Evolutionary conservation across 2,888 invertebrate species (phyloP), one percentile per base, ranked within the genome.

Genomic region (Andrena bucephala): DNA sequence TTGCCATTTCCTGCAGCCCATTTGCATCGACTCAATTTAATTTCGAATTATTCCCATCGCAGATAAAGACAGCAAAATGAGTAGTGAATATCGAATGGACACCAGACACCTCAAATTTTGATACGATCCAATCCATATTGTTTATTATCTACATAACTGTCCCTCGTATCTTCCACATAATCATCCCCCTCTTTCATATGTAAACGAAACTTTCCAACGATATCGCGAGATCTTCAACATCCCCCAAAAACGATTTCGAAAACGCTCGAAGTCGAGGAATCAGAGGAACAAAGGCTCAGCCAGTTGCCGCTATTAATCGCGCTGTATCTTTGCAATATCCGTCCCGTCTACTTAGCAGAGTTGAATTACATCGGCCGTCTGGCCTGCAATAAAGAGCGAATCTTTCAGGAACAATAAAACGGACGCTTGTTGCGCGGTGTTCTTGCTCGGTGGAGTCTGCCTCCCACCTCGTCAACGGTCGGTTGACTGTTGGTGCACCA

Each of bases 381-480:
- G 36, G 27, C 33, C 42, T 31, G 50, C 77, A 65, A 69, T 67
- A 77, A 83, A 81, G 29, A 54, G 71, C 36, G 71, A 81, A 77
- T 77, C 83, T 80, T 76, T 59, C 74, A 78, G 67, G 75, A 73
- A 84, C 76, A 86, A 84, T 86, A 83, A 83, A 81, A 85, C 81
- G 82, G 87, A 87, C 84, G 89, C 85, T 86, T 89, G 89, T 83
- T 88, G 87, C 86, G 83, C 83, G 78, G 24, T 54, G 76, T 80
- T 86, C 83, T 81, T 75, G 81, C 76, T 50, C 71, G 33, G 65
- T 4, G 2, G 36, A 69, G 65, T 82, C 71, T 65, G 27, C 81
- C 50, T 66, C 50, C 27, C 10, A 50, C 57, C 81, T n/a, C 79
- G 79, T 67, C 52, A 74, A 76, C 62, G 67, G 48, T 60, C 57